Evolutionary conservation across 2,113 vertebrate genomes (phyloP).

Genomic region (Perognathus longimembris): DNA sequence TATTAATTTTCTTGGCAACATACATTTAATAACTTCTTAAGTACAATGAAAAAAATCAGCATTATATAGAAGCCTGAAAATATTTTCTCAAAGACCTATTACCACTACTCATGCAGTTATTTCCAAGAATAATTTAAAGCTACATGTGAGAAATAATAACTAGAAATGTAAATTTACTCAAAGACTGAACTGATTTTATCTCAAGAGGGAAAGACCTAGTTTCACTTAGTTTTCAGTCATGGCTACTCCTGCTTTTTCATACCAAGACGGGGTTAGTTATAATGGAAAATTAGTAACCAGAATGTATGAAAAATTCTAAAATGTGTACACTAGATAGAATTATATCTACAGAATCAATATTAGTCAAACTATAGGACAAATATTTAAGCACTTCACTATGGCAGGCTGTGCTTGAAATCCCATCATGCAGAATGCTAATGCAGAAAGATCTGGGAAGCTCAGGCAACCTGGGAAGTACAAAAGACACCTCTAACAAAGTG

Average conservation of each 20-base stretch:
- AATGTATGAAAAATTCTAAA: neutral
- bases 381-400: neutral
- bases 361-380: neutral
- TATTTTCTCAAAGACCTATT: constrained; percentile 47
- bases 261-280: neutral
- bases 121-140: constrained; percentile 4
- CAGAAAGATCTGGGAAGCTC: neutral
- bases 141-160: constrained; percentile 36
- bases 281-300: constrained; percentile 10
- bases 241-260: neutral
- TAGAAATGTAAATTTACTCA: constrained; percentile 54
- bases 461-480: too few relatives aligned
- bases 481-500: too few relatives aligned
- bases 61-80: constrained; percentile 23
- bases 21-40: neutral
- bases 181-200: constrained; percentile 17
- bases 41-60: constrained; percentile 29
- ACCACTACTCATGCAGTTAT: neutral
- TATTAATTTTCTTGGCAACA: constrained; percentile 4
- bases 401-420: neutral
- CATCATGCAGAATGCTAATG: too few relatives aligned
- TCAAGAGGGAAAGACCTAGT: neutral
- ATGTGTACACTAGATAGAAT: neutral
- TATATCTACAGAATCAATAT: neutral
- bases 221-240: neutral